phyloP scores from a whole-genome alignment of 2,113 vertebrate genomes.

The Tiliqua scincoides region DNA sequence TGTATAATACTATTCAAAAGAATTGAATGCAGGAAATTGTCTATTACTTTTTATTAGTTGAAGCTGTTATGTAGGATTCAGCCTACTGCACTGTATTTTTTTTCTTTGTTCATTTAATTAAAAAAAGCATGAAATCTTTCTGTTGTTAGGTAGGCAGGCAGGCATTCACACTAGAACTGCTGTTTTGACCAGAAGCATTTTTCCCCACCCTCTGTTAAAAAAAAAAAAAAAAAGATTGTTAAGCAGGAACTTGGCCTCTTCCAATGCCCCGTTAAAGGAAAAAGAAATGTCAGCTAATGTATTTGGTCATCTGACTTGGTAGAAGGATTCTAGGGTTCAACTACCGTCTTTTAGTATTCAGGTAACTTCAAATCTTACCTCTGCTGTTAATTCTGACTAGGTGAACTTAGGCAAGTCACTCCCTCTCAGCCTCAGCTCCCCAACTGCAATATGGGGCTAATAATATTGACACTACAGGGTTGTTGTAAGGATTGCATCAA shows the following conservation, averaged over 20 bases:
- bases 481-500: background rate
- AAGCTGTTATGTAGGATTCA: conserved; percentile 87
- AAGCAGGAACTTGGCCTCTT: conserved; percentile 39
- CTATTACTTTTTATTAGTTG: conserved; percentile 91
- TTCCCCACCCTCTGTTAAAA: conserved; percentile 53
- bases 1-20: conserved; percentile 89
- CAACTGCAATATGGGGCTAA: no score
- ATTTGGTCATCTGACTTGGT: background rate
- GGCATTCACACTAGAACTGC: conserved; percentile 68
- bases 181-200: conserved; percentile 52
- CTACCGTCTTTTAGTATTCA: background rate
- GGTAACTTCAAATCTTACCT: background rate
- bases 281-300: conserved; percentile 46
- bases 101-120: conserved; percentile 91
- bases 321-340: background rate
- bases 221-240: background rate
- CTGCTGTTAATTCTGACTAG: no score
- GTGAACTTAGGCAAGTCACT: no score
- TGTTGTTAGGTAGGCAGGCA: conserved; percentile 62
- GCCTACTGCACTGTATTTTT: conserved; percentile 76
- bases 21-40: conserved; percentile 85
- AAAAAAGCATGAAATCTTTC: conserved; percentile 82
- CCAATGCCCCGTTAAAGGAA: conserved; percentile 48
- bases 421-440: no score
- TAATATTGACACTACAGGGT: no score